Conservation (phyloP, 2,797 vertebrate species). For the Danio aesculapii region DNA sequence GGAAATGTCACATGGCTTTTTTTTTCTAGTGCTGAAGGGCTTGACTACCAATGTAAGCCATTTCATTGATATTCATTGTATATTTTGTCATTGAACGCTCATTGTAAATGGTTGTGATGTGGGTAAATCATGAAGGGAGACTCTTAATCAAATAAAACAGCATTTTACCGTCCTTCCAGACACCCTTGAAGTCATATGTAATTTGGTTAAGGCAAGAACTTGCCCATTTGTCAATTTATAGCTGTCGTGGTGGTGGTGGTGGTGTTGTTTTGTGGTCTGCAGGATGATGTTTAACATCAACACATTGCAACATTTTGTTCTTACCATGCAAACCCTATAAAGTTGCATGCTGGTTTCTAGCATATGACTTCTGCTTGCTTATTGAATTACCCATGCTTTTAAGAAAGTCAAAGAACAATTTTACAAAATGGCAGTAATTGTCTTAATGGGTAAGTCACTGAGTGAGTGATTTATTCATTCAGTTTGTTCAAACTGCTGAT, state of each 20-base stretch:
- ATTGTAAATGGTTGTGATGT: conserved; percentile 12
- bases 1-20: conserved; percentile 4
- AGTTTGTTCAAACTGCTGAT: too few species aligned
- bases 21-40: conserved; percentile 6
- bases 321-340: background rate
- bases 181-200: conserved; percentile 7
- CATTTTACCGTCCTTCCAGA: conserved; percentile 19
- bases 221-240: conserved; percentile 13
- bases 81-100: conserved; percentile 20
- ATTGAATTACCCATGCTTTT: background rate
- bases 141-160: conserved; percentile 23
- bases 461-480: too few species aligned
- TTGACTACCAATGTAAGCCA: conserved; percentile 12
- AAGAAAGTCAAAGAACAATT: background rate
- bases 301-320: background rate
- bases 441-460: too few species aligned
- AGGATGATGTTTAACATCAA: background rate
- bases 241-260: background rate
- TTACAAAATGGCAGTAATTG: too few species aligned
- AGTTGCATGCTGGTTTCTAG: background rate
- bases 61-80: conserved; percentile 36
- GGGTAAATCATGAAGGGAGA: conserved; percentile 5
- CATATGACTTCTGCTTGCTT: background rate
- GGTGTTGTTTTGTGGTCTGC: too few species aligned
- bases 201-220: conserved; percentile 6